Conservation (phyloP, 2,888 invertebrate genomes). For the Xestia xanthographa region DNA sequence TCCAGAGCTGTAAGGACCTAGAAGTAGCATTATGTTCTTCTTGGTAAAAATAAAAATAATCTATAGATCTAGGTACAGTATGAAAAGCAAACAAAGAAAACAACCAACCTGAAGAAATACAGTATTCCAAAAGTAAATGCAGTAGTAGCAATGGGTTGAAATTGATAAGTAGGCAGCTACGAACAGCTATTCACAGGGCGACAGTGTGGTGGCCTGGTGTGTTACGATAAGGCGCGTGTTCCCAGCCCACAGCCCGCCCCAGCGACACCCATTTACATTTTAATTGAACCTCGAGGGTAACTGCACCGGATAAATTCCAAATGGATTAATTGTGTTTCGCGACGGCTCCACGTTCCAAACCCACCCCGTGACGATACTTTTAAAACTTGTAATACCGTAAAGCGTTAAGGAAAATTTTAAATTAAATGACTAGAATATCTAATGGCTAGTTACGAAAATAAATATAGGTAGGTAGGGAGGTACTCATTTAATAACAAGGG, state of each 20-base stretch:
- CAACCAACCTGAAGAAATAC: not conserved
- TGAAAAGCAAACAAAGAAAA: conserved; percentile 5
- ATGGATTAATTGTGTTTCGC: conserved; percentile 82
- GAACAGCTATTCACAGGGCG: conserved; percentile 35
- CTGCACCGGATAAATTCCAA: conserved; percentile 82
- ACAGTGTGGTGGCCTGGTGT: conserved; percentile 58
- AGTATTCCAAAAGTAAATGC: conserved; percentile 10
- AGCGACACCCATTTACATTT: conserved; percentile 81
- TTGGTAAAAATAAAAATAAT: not conserved
- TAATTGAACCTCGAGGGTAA: conserved; percentile 82
- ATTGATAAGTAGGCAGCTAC: conserved; percentile 18
- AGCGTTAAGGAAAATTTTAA: conserved; percentile 23
- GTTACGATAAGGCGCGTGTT: conserved; percentile 61
- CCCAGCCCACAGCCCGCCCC: conserved; percentile 51
- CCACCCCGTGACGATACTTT: conserved; percentile 52
- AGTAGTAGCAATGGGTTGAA: conserved; percentile 18
- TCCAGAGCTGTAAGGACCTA: not conserved
- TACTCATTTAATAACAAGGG: not conserved
- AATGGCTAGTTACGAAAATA: not conserved
- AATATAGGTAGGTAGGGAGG: not conserved
- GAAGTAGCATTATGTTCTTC: not conserved
- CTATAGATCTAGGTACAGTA: not conserved
- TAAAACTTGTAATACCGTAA: conserved; percentile 52
- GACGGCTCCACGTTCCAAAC: conserved; percentile 67
- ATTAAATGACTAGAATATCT: not conserved